Base-by-base conservation (phyloP, 2,113 vertebrate genomes). In the Gasterosteus aculeatus region DNA sequence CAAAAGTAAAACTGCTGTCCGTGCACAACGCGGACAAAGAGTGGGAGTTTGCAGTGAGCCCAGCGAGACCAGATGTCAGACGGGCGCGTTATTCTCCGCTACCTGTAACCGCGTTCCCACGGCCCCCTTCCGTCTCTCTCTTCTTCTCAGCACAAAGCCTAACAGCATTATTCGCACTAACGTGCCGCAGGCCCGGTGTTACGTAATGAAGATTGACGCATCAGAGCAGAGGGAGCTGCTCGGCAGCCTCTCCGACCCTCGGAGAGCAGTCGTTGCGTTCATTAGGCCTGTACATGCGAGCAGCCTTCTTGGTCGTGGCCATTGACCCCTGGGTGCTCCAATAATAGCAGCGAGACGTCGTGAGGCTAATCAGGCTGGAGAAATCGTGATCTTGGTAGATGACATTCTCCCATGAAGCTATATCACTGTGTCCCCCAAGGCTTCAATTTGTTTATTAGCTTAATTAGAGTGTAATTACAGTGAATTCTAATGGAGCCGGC, bases 371-470 rank as follows among this genome's bases (percentile, higher is more conserved):
- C 61, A 86, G 74, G 83, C 84, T 77, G 83, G 76, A 85, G 31
- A 56, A 84, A 26, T 29, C 81, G 79, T 71, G 77, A 88, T 89
- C 82, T 84, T 80, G 69, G 85, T 73, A 82, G 88, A 89, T 83
- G 66, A 83, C 83, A 59, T 29, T 84, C 74, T 77, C 69, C 53
- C 26, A 81, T 62, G 67, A 58, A 77, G 77, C 74, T 77, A 61
- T 77, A 80, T 81, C 80, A 72, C 78, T 51, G 60, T 60, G 71
- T 87, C 90, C 80, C 90, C 66, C 10, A 39, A 72, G 89, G 88
- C 73, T 80, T 82, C 54, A 88, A 58, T 91, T 89, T 85, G 85
- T 90, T 92, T 92, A 90, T 92, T 85, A 75, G 81, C 86, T 89
- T 88, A 93, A 93, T 93, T 90, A 91, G 77, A 79, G 71, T 7